Evolutionary conservation across 2,797 vertebrate genomes (phyloP), one percentile per base, ranked within the genome.

Genomic region (Oreonectes daqikongensis): DNA sequence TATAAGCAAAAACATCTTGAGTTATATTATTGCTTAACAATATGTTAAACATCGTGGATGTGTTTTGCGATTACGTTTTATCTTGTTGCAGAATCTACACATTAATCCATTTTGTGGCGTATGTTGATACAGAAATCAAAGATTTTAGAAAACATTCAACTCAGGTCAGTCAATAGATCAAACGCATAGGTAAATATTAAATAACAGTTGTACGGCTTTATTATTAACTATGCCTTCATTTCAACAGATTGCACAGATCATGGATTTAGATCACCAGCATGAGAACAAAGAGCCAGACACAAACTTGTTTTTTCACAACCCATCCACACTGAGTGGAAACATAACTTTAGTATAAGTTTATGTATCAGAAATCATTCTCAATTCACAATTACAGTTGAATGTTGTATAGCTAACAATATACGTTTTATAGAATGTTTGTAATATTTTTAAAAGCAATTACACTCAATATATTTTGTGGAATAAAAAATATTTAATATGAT

Each of bases 31-130:
- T 20, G 18, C 14, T 46, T 50, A 7, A 15, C 20, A 22, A 44
- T 3, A 15, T 26, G 4, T 24, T 42, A 17, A 46, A 46, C 7
- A 30, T 35, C 6, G 15, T 35, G 18, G 12, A 10, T 52, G 3
- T 17, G 15, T 42, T 28, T 14, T 20, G n/a, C 9, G 6, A 53
- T 22, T 53, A 8, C 8, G 14, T 40, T n/a, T 55, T 59, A 0
- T 26, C 59, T 17, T 69, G 17, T 61, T 65, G 15, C 38, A 85
- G 84, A 79, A 76, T 85, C 63, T 84, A 83, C 64, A 83, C 82
- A 5, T 67, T 83, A 57, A 84, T 83, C 32, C 84, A 85, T 78
- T 82, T 82, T 65, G 64, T 84, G 79, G 69, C 83, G 7, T 84
- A 79, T 63, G 28, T 72, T 40, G 79, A 69, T 42, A 83, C 83